These are phyloP conservation scores for Picathartes gymnocephalus DNA, from an alignment of 2,113 vertebrate species.

Conservation along the genomic window DNA sequence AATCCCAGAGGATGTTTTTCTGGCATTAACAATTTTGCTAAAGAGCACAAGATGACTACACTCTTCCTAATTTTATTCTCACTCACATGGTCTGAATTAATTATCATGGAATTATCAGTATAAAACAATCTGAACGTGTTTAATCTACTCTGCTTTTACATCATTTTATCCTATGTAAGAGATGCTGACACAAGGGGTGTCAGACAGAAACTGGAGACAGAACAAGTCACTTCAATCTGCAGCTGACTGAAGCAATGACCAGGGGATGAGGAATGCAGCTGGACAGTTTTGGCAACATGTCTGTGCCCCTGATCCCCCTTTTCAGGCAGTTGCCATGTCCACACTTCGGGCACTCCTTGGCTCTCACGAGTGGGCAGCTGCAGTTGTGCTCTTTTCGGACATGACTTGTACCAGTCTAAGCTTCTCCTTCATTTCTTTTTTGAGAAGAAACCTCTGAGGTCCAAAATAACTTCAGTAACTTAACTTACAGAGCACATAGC, in stretches of 20 bases:
- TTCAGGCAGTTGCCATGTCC: not conserved
- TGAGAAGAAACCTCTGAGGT: not conserved
- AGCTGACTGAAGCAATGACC: not conserved
- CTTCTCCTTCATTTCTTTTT: not conserved
- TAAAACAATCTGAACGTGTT: not conserved
- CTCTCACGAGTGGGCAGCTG: not conserved
- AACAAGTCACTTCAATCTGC: not conserved
- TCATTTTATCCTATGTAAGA: not conserved
- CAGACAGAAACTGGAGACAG: not conserved
- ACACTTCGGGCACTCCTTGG: not conserved
- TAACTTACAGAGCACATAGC: not conserved
- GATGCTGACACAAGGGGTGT: not conserved
- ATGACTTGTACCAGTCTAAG: not conserved
- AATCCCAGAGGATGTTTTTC: not conserved
- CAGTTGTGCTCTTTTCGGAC: not conserved
- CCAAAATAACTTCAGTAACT: not conserved
- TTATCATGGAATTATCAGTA: not conserved
- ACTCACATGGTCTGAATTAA: not conserved
- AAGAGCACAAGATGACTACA: not conserved
- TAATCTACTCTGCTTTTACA: not conserved
- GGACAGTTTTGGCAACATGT: not conserved
- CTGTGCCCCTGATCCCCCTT: not conserved
- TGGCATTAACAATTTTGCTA: not conserved
- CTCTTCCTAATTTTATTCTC: not conserved
- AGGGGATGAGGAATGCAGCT: not conserved